These are phyloP conservation scores for Trematomus bernacchii DNA, from an alignment of 2,797 vertebrate genomes.

Conservation along the genomic window DNA sequence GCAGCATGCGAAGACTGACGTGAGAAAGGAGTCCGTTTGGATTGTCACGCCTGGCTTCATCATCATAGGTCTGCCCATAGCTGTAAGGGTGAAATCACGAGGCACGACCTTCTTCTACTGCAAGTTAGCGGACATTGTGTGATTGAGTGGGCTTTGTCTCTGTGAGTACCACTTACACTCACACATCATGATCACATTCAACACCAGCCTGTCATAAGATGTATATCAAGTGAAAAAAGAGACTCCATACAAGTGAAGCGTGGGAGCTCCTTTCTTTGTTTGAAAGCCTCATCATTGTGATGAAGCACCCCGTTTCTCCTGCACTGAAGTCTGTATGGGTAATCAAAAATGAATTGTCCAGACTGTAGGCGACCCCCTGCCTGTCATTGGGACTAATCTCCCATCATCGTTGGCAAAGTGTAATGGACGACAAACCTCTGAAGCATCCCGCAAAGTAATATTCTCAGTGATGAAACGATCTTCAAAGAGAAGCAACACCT, in stretches of 20 bases:
- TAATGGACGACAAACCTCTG: slow-evolving; percentile 71
- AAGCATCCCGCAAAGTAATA: slow-evolving; percentile 66
- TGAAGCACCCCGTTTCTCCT: slow-evolving; percentile 52
- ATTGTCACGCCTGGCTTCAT: slow-evolving; percentile 50
- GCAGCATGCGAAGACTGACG: slow-evolving; percentile 28
- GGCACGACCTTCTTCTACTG: slow-evolving; percentile 58
- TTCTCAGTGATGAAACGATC: slow-evolving; percentile 64
- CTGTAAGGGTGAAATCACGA: slow-evolving; percentile 48
- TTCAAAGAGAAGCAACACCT: slow-evolving; percentile 61
- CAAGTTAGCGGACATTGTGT: slow-evolving; percentile 40
- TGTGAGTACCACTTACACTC: slow-evolving; percentile 37
- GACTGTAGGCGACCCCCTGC: slow-evolving; percentile 50
- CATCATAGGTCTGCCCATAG: slow-evolving; percentile 44
- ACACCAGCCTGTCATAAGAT: slow-evolving; percentile 39
- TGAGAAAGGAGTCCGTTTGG: slow-evolving; percentile 21
- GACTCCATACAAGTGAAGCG: slow-evolving; percentile 1
- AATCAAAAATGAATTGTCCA: slow-evolving; percentile 69
- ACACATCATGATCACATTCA: slow-evolving; percentile 51
- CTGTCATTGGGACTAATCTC: slow-evolving; percentile 71
- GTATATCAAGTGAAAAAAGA: slow-evolving; percentile 40
- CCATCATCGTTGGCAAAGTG: slow-evolving; percentile 63
- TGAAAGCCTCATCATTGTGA: slow-evolving; percentile 59
- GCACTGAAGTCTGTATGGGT: slow-evolving; percentile 36
- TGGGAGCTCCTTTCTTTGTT: slow-evolving; percentile 21
- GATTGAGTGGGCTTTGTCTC: slow-evolving; percentile 38